Evolutionary conservation across 2,113 vertebrate genomes (phyloP), one percentile per base, ranked within the genome.

Genomic region (Chaetodon auriga): DNA sequence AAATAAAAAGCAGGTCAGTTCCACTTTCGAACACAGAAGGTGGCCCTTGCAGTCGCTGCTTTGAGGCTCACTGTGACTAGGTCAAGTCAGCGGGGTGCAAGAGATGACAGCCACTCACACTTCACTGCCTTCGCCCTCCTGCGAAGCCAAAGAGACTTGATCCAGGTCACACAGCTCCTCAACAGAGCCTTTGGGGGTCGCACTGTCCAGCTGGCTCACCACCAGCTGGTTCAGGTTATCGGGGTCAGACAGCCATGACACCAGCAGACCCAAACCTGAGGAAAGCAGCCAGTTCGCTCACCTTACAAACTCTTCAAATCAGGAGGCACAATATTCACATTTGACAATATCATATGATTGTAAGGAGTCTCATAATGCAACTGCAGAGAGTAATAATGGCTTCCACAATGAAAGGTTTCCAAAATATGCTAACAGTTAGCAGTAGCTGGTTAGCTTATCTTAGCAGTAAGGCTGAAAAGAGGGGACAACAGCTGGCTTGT

Each of bases 151-250:
- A 15, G 92, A 92, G 75, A 43, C 18, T n/a, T 45, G 68, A 51
- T 93, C 89, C 2, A 41, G 72, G 75, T 92, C 90, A 16, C 57
- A 49, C 43, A 90, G 84, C 48, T 94, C 91, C 71, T 90, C 90
- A 35, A 45, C 68, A 0, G 85, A 89, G 64, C 68, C 80, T 84
- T 89, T 92, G 41, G 84, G 66, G 6, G 87, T 71, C 19, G 63
- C 79, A 21, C 66, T 76, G 80, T 94, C 94, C 4, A 96, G 83
- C 71, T 93, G 92, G 84, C 80, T 91, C 76, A 96, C 92, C 75
- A 95, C 88, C 89, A 96, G 83, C 84, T 95, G 94, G 92, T 96
- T 96, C 68, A 96, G 87, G 79, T 93, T 95, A 93, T 96, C 94
- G 0, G 95, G 94, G 74, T 96, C 90, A 6, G 92, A 96, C 7